A percentile compares a stretch with the other conserved stretches of the same genome.
phyloP scores from a whole-genome alignment of 2,888 invertebrate genomes.

The Octodonta nipae region DNA sequence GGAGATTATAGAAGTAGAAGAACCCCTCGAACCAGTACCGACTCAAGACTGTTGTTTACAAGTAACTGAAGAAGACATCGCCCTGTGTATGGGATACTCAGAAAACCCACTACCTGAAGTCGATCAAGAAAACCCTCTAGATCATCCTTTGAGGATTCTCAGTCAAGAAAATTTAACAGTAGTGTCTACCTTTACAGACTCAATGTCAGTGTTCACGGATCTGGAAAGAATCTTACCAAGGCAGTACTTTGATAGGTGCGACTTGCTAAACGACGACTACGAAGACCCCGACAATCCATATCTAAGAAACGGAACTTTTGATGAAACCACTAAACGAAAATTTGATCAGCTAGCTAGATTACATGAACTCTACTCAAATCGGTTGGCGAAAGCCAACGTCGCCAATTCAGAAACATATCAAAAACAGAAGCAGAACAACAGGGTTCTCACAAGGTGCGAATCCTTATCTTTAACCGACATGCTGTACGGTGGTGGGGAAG shows the following conservation, averaged over 20 bases:
- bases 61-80: slow-evolving; percentile 87
- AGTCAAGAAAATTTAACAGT: slow-evolving; percentile 85
- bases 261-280: slow-evolving; percentile 43
- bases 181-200: slow-evolving; percentile 78
- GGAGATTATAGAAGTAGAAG: slow-evolving; percentile 66
- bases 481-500: slow-evolving; percentile 39
- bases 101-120: slow-evolving; percentile 60
- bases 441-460: slow-evolving; percentile 50
- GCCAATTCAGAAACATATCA: slow-evolving; percentile 50
- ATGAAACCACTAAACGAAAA: slow-evolving; percentile 39
- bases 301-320: slow-evolving; percentile 26
- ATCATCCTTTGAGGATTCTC: slow-evolving; percentile 75
- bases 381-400: slow-evolving; percentile 61
- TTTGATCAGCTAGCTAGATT: slow-evolving; percentile 70
- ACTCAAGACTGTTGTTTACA: slow-evolving; percentile 79
- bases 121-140: slow-evolving; percentile 56
- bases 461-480: slow-evolving; percentile 58
- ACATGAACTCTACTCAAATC: slow-evolving; percentile 68
- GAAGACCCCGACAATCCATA: slow-evolving; percentile 35
- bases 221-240: slow-evolving; percentile 52
- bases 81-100: slow-evolving; percentile 62
- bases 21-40: slow-evolving; percentile 68
- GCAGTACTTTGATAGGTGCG: slow-evolving; percentile 43
- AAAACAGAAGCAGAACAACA: slow-evolving; percentile 27
- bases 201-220: slow-evolving; percentile 51